Base-by-base conservation (phyloP, 2,113 vertebrate genomes). In the Orthochromis malagaraziensis region DNA sequence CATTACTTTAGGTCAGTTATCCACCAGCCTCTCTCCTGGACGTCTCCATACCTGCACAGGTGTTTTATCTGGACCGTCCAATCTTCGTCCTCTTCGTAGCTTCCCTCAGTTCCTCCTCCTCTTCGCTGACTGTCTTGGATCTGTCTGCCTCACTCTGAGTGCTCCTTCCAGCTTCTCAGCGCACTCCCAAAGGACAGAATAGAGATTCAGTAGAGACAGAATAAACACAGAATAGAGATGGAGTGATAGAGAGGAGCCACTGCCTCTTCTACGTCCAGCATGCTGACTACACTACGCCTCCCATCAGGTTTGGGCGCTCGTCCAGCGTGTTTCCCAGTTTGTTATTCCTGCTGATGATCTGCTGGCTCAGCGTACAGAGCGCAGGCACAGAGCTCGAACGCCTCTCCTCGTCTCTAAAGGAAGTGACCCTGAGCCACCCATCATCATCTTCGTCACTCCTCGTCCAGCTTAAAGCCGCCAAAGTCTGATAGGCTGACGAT, bases 281-380 rank as follows among this genome's bases (percentile, higher is more conserved):
- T 29, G 4, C 2, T 5, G 2, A 19, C 9, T 33, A 33, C 29
- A 0, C 54, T 26, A 35, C 2, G 4, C 58, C 58, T 35, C 0
- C 58, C 60, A 12, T 24, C 63, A 21, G 63, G 33, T 13, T 21
- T 14, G 6, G 63, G 63, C 35, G 6, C 19, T 68, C 10, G 57
- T 17, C 63, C 63, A 4, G 63, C 6, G 5, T 1, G 63, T 13
- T 58, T 29, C 26, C 55, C 13, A 29, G 26, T 16, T 13, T 21
- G 29, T 35, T 40, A 0, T 40, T 38, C 11, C 35, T 8, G 33
- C 63, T 68, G 60, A 38, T 29, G 24, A 57, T 0, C 16, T 10
- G 57, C 57, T 33, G 58, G 33, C 10, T 7, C 11, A 21, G 63
- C 11, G 2, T 40, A 7, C 35, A 68, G 26, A 29, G 24, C 3